phyloP scores from a whole-genome alignment of 30 jellyfish, hydroid and myxozoan species.

The Pelagia noctiluca region DNA sequence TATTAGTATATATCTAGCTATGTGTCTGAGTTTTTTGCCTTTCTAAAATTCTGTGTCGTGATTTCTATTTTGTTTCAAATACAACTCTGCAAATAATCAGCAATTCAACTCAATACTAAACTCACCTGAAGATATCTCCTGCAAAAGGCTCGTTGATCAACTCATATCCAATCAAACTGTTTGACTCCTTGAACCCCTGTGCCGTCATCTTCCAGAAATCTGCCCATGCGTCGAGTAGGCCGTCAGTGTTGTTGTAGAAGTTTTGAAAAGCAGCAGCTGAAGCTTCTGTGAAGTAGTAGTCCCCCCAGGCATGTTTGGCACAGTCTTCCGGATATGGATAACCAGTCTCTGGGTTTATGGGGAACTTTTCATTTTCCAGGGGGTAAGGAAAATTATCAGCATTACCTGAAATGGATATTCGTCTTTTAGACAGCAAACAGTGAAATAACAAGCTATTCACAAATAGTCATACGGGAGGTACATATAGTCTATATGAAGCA shows the following conservation, averaged over 20 bases:
- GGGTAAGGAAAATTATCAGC: slow-evolving; percentile 89
- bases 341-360: slow-evolving; percentile 88
- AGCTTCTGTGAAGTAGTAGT: slow-evolving; percentile 92
- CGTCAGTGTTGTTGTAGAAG: slow-evolving; percentile 89
- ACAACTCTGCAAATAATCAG: no score
- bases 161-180: slow-evolving; percentile 89
- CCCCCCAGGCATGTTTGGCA: slow-evolving; percentile 86
- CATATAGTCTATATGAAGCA: no score
- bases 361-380: slow-evolving; percentile 74
- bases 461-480: no score
- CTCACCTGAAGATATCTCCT: slow-evolving; percentile 90
- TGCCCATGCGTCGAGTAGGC: slow-evolving; percentile 90
- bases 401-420: slow-evolving; percentile 73
- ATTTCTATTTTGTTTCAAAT: no score
- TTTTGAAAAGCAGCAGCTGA: slow-evolving; percentile 91
- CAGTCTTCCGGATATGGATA: slow-evolving; percentile 93
- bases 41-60: no score
- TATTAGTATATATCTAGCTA: no score
- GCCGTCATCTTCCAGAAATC: slow-evolving; percentile 94
- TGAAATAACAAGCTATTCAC: no score
- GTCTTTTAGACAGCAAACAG: no score
- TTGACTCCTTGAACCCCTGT: slow-evolving; percentile 62
- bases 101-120: no score
- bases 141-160: slow-evolving; percentile 92
- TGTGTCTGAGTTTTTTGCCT: no score